phyloP scores from a whole-genome alignment of 2,113 vertebrate genomes.

The Petrocephalus zakoni region DNA sequence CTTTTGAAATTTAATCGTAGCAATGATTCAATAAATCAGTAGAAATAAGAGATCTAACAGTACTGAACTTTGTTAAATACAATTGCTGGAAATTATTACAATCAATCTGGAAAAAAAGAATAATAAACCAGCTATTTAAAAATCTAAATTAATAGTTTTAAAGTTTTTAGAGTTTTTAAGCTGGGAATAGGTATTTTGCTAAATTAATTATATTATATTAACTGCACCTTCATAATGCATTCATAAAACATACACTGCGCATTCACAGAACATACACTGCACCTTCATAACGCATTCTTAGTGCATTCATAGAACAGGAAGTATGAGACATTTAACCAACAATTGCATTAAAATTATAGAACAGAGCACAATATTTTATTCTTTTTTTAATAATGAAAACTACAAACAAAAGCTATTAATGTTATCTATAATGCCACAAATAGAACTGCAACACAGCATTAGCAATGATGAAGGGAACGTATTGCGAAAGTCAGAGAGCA shows the following conservation, averaged over 20 bases:
- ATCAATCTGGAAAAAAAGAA: background rate
- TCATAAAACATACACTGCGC: background rate
- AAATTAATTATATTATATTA: background rate
- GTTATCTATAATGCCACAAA: background rate
- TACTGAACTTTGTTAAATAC: background rate
- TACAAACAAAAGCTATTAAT: background rate
- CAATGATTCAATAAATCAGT: background rate
- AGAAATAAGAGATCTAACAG: background rate
- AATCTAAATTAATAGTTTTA: background rate
- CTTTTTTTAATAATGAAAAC: background rate
- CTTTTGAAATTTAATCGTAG: background rate
- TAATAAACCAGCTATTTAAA: background rate
- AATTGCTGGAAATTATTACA: background rate
- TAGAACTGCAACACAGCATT: background rate
- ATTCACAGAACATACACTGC: no score
- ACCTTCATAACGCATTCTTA: background rate
- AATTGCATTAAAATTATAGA: background rate
- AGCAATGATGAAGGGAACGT: background rate
- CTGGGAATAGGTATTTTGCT: background rate
- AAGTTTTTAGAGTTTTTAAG: background rate
- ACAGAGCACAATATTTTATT: background rate
- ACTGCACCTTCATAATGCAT: background rate
- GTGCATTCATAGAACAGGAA: background rate
- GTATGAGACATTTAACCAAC: background rate
- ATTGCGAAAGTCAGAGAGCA: background rate